phyloP scores from a whole-genome alignment of 2,113 vertebrate species.

The Channa argus region DNA sequence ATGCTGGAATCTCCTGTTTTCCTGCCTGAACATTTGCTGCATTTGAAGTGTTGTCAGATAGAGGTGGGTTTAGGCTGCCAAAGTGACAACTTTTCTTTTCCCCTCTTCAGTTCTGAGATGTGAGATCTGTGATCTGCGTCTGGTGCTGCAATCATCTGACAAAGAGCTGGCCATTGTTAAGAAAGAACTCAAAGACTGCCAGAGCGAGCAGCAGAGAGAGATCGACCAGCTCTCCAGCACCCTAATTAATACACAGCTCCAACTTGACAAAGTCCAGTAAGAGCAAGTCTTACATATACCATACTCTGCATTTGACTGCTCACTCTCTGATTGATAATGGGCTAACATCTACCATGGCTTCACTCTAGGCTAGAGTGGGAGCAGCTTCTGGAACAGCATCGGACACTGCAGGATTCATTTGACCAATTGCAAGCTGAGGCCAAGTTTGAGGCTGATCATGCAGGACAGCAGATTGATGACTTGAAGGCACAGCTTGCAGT shows the following conservation, averaged over 20 bases:
- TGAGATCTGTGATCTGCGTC: constrained; percentile 92
- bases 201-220: constrained; percentile 86
- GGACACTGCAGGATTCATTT: constrained; percentile 90
- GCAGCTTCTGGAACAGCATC: constrained; percentile 89
- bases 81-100: not conserved
- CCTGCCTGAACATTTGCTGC: no score
- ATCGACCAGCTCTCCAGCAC: constrained; percentile 85
- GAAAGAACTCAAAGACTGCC: constrained; percentile 80
- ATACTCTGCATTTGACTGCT: not conserved
- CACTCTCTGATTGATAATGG: not conserved
- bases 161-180: constrained; percentile 88
- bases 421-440: constrained; percentile 93
- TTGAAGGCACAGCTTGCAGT: constrained; percentile 87
- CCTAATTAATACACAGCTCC: constrained; percentile 89
- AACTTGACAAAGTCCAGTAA: constrained; percentile 92
- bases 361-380: constrained; percentile 89
- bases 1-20: not conserved
- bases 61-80: not conserved
- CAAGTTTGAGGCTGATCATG: constrained; percentile 91
- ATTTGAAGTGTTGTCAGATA: not conserved
- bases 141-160: constrained; percentile 95
- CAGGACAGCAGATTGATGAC: constrained; percentile 83
- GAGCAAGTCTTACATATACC: not conserved
- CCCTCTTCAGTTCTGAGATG: constrained; percentile 86
- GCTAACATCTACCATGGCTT: not conserved